Base-by-base conservation (phyloP, 2,888 invertebrate genomes). In the Ennomos quercinarius region DNA sequence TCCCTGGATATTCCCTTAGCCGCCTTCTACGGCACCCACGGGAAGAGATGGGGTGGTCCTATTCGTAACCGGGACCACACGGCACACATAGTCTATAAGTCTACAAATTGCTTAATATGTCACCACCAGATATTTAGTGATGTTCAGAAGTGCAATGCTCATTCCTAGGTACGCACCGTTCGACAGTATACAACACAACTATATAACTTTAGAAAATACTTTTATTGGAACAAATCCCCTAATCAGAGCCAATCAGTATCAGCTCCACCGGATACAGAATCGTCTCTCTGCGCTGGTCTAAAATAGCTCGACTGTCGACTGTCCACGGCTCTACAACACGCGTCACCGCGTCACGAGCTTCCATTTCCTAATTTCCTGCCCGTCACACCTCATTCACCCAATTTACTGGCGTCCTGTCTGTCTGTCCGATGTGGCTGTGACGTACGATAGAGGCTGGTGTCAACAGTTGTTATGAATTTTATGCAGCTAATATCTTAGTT, bases 281-380 rank as follows among this genome's bases (percentile, higher is more conserved):
- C 56, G 41, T 13, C 40, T 9, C 12, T 36, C 58, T 47, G 51
- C 60, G 63, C 68, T 61, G 66, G 56, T 68, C 73, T 65, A 68
- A 71, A 74, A 71, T 71, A 73, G 68, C 67, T 55, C 58, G 58
- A 69, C 5, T 27, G 27, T 55, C 58, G 58, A 69, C 27, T 27
- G 27, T 27, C 27, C 27, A 27, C 27, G 27, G 27, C 6, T 27
- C 27, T 6, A 27, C 71, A 72, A 68, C 68, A 72, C 71, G 63
- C 64, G 67, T 58, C 64, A 61, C 67, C 47, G 61, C 64, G 58
- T 47, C 57, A 54, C 51, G 62, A 64, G 67, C 80, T 82, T 82
- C 81, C 78, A 80, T 85, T 87, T 85, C 85, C 84, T 85, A 84
- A 86, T 84, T 86, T 84, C 87, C 87, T 83, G 83, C 70, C 50